phyloP scores from a whole-genome alignment of 2,797 vertebrate genomes.

The Hephaestus fuliginosus region DNA sequence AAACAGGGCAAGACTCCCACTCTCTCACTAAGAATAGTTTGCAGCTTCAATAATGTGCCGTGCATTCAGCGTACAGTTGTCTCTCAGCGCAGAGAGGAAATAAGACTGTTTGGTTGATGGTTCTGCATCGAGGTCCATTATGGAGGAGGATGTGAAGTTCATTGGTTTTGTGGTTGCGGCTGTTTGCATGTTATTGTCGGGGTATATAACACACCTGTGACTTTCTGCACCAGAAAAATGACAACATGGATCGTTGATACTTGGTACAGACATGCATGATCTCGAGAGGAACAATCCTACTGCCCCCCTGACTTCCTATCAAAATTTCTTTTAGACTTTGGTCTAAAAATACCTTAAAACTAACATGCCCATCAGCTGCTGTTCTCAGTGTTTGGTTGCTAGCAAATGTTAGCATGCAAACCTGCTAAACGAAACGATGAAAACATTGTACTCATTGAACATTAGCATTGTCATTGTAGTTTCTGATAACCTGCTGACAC shows the following conservation, averaged over 20 bases:
- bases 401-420: background rate
- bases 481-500: background rate
- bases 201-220: background rate
- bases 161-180: background rate
- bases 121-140: slow-evolving; percentile 29
- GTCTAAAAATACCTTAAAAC: background rate
- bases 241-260: no score
- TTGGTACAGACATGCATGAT: background rate
- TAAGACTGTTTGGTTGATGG: slow-evolving; percentile 3
- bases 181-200: background rate
- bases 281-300: background rate
- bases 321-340: background rate
- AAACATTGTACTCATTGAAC: background rate
- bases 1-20: slow-evolving; percentile 68
- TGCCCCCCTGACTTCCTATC: background rate
- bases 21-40: slow-evolving; percentile 66
- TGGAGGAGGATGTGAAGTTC: slow-evolving; percentile 5
- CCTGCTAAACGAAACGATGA: background rate
- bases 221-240: background rate
- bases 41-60: slow-evolving; percentile 30
- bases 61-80: slow-evolving; percentile 38
- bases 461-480: background rate
- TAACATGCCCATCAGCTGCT: background rate
- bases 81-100: slow-evolving; percentile 22
- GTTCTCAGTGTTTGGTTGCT: background rate